These are phyloP conservation scores for Mus caroli DNA, from an alignment of 2,797 vertebrate species.

Conservation along the genomic window DNA sequence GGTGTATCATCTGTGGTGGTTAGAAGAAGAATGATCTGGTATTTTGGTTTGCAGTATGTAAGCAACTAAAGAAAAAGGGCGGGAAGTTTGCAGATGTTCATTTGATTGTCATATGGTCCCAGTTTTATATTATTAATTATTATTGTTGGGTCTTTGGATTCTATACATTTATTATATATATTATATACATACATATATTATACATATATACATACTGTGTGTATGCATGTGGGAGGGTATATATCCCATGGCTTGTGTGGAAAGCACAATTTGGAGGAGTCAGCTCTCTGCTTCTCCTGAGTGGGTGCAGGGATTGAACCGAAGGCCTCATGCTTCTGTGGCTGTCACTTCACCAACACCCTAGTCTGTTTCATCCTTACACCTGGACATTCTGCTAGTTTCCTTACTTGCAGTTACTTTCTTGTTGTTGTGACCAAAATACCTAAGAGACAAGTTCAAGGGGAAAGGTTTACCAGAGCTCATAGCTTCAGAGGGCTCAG, in stretches of 20 bases:
- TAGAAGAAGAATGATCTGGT: not conserved
- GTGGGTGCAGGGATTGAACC: not conserved
- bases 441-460: not conserved
- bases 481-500: not conserved
- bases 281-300: not conserved
- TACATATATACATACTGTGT: not conserved
- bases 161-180: not conserved
- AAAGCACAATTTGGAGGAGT: not conserved
- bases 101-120: not conserved
- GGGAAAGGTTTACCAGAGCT: not conserved
- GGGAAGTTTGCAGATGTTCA: not conserved
- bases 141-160: not conserved
- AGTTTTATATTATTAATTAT: not conserved
- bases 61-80: not conserved
- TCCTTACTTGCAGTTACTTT: not conserved
- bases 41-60: slow-evolving; percentile 28
- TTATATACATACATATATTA: not conserved
- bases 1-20: not conserved
- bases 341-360: not conserved
- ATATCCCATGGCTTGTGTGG: not conserved
- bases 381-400: not conserved
- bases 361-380: not conserved
- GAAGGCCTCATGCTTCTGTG: not conserved
- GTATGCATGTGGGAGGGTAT: not conserved
- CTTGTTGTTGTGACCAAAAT: not conserved